These are phyloP conservation scores for Poecile montanus DNA, from an alignment of 2,797 vertebrate species.

Conservation along the genomic window DNA sequence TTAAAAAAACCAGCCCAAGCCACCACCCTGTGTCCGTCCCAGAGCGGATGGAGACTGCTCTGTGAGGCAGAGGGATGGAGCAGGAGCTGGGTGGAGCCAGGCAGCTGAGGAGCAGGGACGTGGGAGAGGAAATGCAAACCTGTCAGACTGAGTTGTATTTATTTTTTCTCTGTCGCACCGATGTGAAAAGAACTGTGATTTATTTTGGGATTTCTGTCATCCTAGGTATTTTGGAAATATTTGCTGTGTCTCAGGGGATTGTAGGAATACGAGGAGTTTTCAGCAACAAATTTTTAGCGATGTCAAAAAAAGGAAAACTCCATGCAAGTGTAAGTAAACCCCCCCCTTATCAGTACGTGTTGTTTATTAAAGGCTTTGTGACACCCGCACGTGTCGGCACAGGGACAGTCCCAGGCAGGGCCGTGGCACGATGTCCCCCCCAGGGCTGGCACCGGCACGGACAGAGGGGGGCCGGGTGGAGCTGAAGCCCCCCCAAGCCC, in stretches of 20 bases:
- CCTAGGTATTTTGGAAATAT: constrained; percentile 98
- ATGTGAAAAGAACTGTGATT: constrained; percentile 74
- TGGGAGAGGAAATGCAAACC: constrained; percentile 4
- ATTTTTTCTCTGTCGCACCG: constrained; percentile 44
- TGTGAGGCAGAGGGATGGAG: background rate
- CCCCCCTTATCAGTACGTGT: background rate
- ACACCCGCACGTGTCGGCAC: background rate
- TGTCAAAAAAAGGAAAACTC: constrained; percentile 97
- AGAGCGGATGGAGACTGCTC: accelerated
- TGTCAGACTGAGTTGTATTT: background rate
- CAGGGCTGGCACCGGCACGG: background rate
- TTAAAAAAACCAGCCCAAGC: no score
- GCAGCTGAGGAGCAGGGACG: background rate
- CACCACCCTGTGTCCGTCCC: background rate
- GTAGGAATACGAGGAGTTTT: constrained; percentile 96
- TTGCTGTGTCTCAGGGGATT: constrained; percentile 97
- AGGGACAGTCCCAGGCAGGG: background rate
- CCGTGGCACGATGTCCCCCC: accelerated
- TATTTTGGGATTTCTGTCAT: constrained; percentile 85
- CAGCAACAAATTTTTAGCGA: constrained; percentile 98
- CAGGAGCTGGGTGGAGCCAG: background rate
- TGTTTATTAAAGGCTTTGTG: constrained; percentile 42
- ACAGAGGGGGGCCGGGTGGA: background rate
- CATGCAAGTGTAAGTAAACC: constrained; percentile 91
- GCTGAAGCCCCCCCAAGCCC: accelerated